Percentiles rank a stretch among this genome's conserved stretches.
Conservation (phyloP, 2,113 vertebrate genomes). For the Ovibos moschatus region DNA sequence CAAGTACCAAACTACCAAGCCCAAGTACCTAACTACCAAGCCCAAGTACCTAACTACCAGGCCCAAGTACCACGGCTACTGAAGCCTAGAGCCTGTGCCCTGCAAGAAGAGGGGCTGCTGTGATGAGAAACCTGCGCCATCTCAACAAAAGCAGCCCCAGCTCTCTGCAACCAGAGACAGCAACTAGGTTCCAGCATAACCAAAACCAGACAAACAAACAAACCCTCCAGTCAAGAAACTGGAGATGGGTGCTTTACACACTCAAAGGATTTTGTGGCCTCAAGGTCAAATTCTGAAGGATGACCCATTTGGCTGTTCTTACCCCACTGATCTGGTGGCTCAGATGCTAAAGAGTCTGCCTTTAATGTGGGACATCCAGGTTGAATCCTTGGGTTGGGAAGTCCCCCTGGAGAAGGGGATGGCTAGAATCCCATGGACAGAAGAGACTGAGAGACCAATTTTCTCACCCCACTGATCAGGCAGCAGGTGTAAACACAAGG, state of each 20-base stretch:
- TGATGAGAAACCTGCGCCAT: not conserved
- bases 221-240: not conserved
- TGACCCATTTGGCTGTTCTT: not conserved
- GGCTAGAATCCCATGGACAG: not conserved
- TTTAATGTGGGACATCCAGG: not conserved
- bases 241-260: not conserved
- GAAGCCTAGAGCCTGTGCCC: not conserved
- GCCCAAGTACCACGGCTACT: not conserved
- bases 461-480: not conserved
- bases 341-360: not conserved
- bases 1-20: not conserved
- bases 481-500: not conserved
- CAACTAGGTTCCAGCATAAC: not conserved
- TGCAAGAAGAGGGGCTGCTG: not conserved
- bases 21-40: not conserved
- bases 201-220: not conserved
- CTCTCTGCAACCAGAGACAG: not conserved
- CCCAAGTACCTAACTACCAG: not conserved
- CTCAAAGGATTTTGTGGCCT: not conserved
- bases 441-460: not conserved
- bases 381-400: not conserved
- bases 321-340: not conserved
- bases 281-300: not conserved
- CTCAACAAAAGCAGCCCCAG: not conserved
- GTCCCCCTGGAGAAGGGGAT: not conserved